phyloP scores from a whole-genome alignment of 1,140 invertebrate species.

The Euwallacea fornicatus region DNA sequence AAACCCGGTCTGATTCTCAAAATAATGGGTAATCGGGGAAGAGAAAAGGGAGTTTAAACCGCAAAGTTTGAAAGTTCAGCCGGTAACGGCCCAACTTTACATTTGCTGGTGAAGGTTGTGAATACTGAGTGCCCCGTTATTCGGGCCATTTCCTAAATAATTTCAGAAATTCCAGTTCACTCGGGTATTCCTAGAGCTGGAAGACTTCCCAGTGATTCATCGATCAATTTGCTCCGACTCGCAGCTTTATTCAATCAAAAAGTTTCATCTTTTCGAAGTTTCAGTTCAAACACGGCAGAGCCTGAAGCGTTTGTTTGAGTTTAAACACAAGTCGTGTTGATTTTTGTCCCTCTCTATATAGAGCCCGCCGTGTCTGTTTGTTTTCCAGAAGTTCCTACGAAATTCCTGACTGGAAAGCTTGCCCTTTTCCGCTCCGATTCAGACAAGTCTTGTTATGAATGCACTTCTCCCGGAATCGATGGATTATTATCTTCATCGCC shows the following conservation, averaged over 20 bases:
- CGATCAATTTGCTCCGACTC: neutral
- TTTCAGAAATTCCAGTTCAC: neutral
- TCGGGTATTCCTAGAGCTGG: neutral
- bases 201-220: neutral
- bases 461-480: too few species aligned
- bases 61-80: too few species aligned
- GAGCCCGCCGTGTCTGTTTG: neutral
- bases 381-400: neutral
- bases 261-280: neutral
- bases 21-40: too few species aligned
- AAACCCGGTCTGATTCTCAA: too few species aligned
- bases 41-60: too few species aligned
- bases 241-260: neutral
- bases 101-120: too few species aligned
- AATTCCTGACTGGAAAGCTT: neutral
- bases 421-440: neutral
- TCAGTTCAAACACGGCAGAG: too few species aligned
- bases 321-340: neutral
- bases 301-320: neutral
- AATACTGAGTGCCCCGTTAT: too few species aligned
- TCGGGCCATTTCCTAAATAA: neutral
- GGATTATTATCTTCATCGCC: too few species aligned
- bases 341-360: conserved; percentile 1
- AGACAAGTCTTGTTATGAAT: neutral
- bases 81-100: too few species aligned